These are phyloP conservation scores for Eriocheir sinensis DNA, from an alignment of 1,140 invertebrate species.

Conservation along the genomic window DNA sequence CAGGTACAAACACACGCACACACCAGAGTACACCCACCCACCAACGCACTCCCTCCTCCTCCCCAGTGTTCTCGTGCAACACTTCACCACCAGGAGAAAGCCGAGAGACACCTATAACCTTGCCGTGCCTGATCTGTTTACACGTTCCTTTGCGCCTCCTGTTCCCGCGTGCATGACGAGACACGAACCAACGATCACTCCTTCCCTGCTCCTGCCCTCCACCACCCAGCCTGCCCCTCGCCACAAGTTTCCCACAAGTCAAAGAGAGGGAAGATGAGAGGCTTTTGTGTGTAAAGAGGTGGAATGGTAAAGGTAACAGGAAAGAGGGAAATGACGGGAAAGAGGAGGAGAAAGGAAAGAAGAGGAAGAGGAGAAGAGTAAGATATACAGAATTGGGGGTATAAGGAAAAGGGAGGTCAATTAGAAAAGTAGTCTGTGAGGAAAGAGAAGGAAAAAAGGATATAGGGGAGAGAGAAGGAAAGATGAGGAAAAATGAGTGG, in stretches of 20 bases:
- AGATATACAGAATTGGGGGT: too few relatives aligned
- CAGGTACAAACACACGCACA: too few relatives aligned
- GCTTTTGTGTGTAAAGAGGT: too few relatives aligned
- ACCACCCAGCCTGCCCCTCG: too few relatives aligned
- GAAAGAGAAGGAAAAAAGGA: neutral
- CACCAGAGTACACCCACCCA: too few relatives aligned
- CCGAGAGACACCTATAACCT: neutral
- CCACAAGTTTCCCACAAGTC: too few relatives aligned
- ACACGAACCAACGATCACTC: neutral
- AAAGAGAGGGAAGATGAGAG: neutral
- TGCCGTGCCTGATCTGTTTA: constrained; percentile 12
- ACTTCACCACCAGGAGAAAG: neutral
- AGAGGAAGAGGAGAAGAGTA: neutral
- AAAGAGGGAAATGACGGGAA: neutral
- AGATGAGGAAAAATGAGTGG: neutral
- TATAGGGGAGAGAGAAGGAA: neutral
- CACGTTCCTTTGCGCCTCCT: neutral
- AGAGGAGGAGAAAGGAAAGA: too few relatives aligned
- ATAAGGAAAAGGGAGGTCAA: neutral
- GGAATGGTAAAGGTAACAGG: too few relatives aligned
- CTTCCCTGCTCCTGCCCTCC: neutral
- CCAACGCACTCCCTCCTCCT: neutral
- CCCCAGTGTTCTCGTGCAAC: neutral
- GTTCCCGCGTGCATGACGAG: neutral
- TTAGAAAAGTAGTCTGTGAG: too few relatives aligned